Percentiles rank a stretch among this genome's conserved stretches.
phyloP scores from a whole-genome alignment of 2,113 vertebrate species.

The Vimba vimba region DNA sequence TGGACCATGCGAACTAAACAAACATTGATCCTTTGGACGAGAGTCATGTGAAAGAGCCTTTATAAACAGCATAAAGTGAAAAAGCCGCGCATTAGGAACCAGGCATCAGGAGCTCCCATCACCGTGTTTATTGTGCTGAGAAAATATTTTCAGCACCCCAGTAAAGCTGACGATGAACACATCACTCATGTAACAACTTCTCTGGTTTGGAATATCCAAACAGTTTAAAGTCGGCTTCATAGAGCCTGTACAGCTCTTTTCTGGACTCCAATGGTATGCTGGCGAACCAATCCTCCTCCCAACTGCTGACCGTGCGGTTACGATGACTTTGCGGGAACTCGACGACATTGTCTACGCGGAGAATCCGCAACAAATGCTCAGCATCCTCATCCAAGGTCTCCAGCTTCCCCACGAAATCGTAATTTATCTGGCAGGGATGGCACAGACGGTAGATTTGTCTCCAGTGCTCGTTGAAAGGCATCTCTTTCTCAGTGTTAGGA shows the following conservation, averaged over 20 bases:
- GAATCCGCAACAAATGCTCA: conserved; percentile 85
- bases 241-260: conserved; percentile 90
- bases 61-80: not conserved
- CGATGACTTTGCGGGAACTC: conserved; percentile 88
- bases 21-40: not conserved
- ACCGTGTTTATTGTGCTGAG: not conserved
- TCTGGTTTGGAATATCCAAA: conserved; percentile 94
- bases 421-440: conserved; percentile 97
- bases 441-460: conserved; percentile 92
- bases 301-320: conserved; percentile 90
- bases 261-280: conserved; percentile 84
- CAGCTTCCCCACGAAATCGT: conserved; percentile 96
- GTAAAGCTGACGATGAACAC: not conserved
- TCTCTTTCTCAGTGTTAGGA: conserved; percentile 87
- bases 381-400: conserved; percentile 92
- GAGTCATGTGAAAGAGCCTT: conserved; percentile 18
- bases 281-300: conserved; percentile 92
- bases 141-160: conserved; percentile 23
- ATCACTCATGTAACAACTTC: conserved; percentile 85
- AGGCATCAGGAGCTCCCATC: not conserved
- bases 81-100: not conserved
- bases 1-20: not conserved
- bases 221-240: conserved; percentile 92
- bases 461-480: conserved; percentile 98
- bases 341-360: conserved; percentile 87